Base-by-base conservation (phyloP, 2,888 invertebrate species). In the Apamea sordens region DNA sequence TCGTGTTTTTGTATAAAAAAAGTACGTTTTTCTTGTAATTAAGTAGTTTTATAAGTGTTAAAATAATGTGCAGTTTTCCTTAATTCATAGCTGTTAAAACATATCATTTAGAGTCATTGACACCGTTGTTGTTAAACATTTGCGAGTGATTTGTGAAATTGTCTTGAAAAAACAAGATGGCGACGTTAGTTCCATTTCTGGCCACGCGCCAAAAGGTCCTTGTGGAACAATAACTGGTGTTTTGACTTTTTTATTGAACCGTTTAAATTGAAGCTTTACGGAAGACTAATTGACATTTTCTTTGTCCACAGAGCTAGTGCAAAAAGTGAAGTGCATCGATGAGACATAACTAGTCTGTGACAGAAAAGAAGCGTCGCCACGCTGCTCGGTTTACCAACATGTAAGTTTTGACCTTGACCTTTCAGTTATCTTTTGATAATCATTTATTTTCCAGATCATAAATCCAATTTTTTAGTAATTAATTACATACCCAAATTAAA, bases 321-420 rank as follows among this genome's bases (percentile, higher is more conserved):
- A 86, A 80, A 81, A 85, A 93, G 92, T 93, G 93, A 87, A 92
- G 93, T 94, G 93, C 91, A 93, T 95, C 94, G 93, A 96, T 96
- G 95, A 94, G 90, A 94, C 93, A 91, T 88, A 91, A 91, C 92
- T 95, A 93, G 88, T 90, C 86, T 91, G 83, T 87, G 87, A 85
- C 15, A 90, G 90, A 89, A 91, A 91, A 90, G 80, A 89, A 90
- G 91, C 92, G 92, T 92, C 93, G 92, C 91, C 95, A 95, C 94
- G 93, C 96, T 96, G 96, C 92, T 92, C 94, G 92, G 88, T 92
- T 90, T 90, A 92, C 90, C 92, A 83, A 94, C 90, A 88, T 96
- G 96, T 96, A 92, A 96, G 96, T 95, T 86, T 68, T 77, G 59
- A 73, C 65, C 65, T 79, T 83, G 56, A 72, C 50, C 65, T 76